Evolutionary conservation across 92 coral and sea anemone species (phyloP).

Genomic region (Desmophyllum pertusum): DNA sequence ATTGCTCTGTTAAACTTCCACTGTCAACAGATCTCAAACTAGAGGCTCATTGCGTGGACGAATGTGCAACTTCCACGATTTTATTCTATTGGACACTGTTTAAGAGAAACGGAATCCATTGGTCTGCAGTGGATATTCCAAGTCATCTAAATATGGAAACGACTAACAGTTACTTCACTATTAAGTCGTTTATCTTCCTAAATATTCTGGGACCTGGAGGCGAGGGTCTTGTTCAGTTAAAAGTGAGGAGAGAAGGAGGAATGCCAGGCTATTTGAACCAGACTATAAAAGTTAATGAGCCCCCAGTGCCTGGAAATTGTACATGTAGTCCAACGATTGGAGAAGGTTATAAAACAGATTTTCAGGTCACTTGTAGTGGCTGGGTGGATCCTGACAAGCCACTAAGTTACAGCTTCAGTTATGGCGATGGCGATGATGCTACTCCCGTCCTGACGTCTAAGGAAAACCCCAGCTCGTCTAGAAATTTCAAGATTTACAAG

Average conservation of each 20-base stretch:
- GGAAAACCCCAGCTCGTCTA: conserved; percentile 23
- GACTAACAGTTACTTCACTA: not conserved
- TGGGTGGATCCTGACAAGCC: conserved; percentile 81
- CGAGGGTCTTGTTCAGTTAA: conserved; percentile 16
- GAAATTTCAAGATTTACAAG: conserved; percentile 17
- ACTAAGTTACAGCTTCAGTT: conserved; percentile 64
- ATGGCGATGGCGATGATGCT: conserved; percentile 30
- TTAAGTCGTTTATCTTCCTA: conserved; percentile 21
- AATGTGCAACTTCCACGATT: not conserved
- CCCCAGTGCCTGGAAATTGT: conserved; percentile 74
- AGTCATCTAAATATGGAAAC: conserved; percentile 7
- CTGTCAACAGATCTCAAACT: conserved; percentile 38
- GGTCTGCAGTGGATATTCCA: not conserved
- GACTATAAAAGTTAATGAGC: conserved; percentile 45
- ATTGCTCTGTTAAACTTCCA: conserved; percentile 9
- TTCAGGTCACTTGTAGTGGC: conserved; percentile 61
- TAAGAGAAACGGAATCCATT: not conserved
- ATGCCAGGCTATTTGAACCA: conserved; percentile 28
- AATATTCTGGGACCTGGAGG: conserved; percentile 34
- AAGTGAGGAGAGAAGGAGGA: conserved; percentile 53
- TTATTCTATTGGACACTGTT: conserved; percentile 20
- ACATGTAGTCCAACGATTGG: conserved; percentile 59
- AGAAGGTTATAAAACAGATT: conserved; percentile 61
- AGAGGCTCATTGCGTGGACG: conserved; percentile 21
- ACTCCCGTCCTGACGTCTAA: conserved; percentile 12